phyloP scores from a whole-genome alignment of 2,888 invertebrate species.

The Hartigia nigra region DNA sequence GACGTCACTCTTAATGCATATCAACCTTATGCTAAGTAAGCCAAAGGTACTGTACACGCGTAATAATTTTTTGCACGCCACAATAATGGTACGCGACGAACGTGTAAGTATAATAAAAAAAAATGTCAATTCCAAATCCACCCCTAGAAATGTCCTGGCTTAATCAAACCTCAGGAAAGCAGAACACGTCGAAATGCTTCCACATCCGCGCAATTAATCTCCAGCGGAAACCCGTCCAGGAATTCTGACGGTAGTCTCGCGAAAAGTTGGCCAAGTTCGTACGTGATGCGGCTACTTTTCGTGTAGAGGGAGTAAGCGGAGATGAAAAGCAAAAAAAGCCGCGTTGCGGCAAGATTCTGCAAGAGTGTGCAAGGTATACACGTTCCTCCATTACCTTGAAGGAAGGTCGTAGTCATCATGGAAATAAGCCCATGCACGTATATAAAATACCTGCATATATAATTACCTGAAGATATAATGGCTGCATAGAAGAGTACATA shows the following conservation, averaged over 20 bases:
- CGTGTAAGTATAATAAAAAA: too few species aligned
- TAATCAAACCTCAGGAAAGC: background rate
- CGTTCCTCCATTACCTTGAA: background rate
- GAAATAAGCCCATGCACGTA: background rate
- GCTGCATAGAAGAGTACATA: background rate
- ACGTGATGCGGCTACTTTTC: background rate
- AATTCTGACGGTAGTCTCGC: background rate
- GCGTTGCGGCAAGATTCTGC: background rate
- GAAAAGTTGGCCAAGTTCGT: background rate
- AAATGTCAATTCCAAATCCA: background rate
- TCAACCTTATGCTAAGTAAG: too few species aligned
- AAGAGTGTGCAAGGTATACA: background rate
- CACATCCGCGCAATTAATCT: background rate
- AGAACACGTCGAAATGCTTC: background rate
- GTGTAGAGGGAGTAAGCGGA: background rate
- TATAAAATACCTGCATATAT: background rate
- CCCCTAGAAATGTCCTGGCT: background rate
- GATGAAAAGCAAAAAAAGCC: background rate
- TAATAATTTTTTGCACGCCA: too few species aligned
- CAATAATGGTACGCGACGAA: background rate
- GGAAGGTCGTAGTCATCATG: background rate
- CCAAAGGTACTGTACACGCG: too few species aligned
- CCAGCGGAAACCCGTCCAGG: background rate
- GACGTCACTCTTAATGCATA: background rate
- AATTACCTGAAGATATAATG: background rate